Evolutionary conservation across 2,113 vertebrate species (phyloP).

Genomic region (Neodontobutis hainanensis): DNA sequence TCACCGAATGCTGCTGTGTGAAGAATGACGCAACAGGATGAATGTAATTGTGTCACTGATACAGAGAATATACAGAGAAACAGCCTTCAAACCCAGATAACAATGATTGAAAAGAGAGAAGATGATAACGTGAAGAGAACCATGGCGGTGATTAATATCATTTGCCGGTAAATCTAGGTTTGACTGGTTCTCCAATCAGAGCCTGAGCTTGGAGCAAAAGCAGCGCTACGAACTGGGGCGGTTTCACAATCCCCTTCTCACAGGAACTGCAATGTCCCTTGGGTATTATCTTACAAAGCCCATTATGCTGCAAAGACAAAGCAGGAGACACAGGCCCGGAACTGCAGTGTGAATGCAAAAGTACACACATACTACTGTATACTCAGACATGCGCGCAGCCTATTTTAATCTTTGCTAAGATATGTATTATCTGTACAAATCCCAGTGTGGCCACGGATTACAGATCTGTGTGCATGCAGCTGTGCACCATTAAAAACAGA

Average conservation of each 20-base stretch:
- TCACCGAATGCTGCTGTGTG: too few species aligned
- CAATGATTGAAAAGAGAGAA: conserved; percentile 42
- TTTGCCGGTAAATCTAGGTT: too few species aligned
- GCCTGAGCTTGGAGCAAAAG: conserved; percentile 52
- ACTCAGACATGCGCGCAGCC: conserved; percentile 40
- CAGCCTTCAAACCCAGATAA: conserved; percentile 38
- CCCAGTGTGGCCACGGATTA: conserved; percentile 70
- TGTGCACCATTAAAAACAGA: conserved; percentile 75
- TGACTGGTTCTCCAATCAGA: conserved; percentile 70
- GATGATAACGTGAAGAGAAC: conserved; percentile 45
- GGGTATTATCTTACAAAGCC: conserved; percentile 81
- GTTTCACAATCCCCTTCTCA: conserved; percentile 70
- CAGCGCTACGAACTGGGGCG: conserved; percentile 70
- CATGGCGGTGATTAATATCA: conserved; percentile 63
- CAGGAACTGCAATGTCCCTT: conserved; percentile 73
- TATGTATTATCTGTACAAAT: conserved; percentile 78
- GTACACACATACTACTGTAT: conserved; percentile 30
- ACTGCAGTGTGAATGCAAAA: conserved; percentile 31
- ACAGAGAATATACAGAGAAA: conserved; percentile 33
- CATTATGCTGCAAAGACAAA: conserved; percentile 75
- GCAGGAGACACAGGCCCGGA: conserved; percentile 55
- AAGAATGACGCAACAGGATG: conserved; percentile 15
- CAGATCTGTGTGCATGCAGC: conserved; percentile 64
- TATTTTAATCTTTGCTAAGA: conserved; percentile 76
- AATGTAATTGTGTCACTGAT: conserved; percentile 31